Evolutionary conservation across 2,888 invertebrate genomes (phyloP).

Genomic region (Acleris cristana): DNA sequence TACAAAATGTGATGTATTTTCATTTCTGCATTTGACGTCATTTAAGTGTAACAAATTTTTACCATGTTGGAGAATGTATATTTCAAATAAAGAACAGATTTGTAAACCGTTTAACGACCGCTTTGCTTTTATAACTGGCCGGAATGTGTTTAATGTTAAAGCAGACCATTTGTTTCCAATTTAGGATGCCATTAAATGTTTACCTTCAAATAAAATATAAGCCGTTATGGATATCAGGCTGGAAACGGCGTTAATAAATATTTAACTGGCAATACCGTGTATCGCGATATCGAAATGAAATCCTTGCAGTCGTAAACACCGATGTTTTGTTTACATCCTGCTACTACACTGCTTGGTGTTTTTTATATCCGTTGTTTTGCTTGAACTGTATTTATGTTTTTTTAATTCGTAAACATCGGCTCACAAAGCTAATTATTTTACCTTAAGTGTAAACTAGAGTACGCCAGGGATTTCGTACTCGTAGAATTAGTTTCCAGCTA

Average conservation of each 20-base stretch:
- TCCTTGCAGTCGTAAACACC: slow-evolving; percentile 20
- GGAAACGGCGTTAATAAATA: slow-evolving; percentile 31
- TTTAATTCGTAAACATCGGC: not conserved
- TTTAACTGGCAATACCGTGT: slow-evolving; percentile 30
- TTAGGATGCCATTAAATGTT: slow-evolving; percentile 42
- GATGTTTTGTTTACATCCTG: slow-evolving; percentile 18
- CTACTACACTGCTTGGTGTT: slow-evolving; percentile 3
- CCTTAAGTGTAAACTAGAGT: too few species aligned
- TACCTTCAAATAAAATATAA: slow-evolving; percentile 43
- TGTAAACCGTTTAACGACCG: slow-evolving; percentile 38
- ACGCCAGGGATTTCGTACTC: too few species aligned
- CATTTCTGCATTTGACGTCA: too few species aligned
- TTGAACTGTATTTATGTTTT: not conserved
- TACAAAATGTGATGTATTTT: too few species aligned
- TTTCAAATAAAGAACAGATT: slow-evolving; percentile 12
- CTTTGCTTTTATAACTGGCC: slow-evolving; percentile 43
- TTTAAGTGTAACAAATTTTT: too few species aligned
- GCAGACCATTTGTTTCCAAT: slow-evolving; percentile 45
- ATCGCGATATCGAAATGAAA: slow-evolving; percentile 27
- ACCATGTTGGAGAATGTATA: not conserved
- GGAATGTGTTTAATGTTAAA: slow-evolving; percentile 47
- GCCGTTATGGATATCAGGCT: slow-evolving; percentile 32
- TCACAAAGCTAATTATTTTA: too few species aligned
- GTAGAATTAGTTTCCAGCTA: too few species aligned
- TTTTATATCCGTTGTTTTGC: slow-evolving; percentile 3